phyloP scores from a whole-genome alignment of 2,797 vertebrate genomes.

The Labroides dimidiatus region DNA sequence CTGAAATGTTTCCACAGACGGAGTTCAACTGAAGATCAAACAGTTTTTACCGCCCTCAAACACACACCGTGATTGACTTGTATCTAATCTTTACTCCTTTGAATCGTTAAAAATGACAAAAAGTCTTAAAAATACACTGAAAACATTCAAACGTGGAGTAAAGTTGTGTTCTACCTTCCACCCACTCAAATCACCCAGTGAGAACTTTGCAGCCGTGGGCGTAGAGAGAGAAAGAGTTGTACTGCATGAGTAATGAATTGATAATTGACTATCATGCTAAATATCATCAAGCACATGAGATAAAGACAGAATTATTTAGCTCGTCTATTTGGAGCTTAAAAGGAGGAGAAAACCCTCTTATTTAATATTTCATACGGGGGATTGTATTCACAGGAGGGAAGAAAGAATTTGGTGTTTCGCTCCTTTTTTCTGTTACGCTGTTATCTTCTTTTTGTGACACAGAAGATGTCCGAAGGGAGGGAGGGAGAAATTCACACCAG shows the following conservation, averaged over 20 bases:
- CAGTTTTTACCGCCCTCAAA: background rate
- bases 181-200: constrained; percentile 60
- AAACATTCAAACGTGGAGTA: constrained; percentile 38
- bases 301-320: constrained; percentile 67
- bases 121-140: constrained; percentile 5
- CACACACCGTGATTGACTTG: background rate
- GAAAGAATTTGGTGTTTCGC: constrained; percentile 2
- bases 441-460: constrained; percentile 28
- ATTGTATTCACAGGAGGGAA: constrained; percentile 23
- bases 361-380: constrained; percentile 65
- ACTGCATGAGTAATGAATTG: constrained; percentile 63
- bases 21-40: background rate
- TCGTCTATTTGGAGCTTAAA: constrained; percentile 53
- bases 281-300: constrained; percentile 56
- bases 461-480: constrained; percentile 16
- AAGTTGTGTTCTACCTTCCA: constrained; percentile 58
- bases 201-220: constrained; percentile 59
- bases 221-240: constrained; percentile 33
- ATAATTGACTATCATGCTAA: constrained; percentile 67
- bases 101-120: constrained; percentile 13
- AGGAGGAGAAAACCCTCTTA: constrained; percentile 50
- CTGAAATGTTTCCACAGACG: background rate
- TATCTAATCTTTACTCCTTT: background rate
- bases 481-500: background rate
- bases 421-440: constrained; percentile 42